These are phyloP conservation scores for Squalus acanthias DNA, from an alignment of 2,797 vertebrate genomes.

Conservation along the genomic window DNA sequence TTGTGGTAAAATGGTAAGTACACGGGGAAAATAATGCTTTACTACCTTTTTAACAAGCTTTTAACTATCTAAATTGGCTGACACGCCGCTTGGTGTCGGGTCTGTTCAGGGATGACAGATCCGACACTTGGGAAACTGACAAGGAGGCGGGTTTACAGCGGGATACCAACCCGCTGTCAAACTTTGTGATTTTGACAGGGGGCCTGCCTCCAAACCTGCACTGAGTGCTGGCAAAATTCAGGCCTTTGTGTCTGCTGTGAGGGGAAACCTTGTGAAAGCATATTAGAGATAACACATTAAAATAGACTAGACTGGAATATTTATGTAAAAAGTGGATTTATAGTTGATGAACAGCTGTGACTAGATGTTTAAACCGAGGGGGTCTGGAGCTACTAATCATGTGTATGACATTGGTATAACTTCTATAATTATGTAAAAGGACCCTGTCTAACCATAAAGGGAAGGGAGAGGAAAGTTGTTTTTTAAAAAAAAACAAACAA, in stretches of 20 bases:
- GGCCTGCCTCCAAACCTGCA: too few species aligned
- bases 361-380: not conserved
- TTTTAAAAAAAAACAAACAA: not conserved
- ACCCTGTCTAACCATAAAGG: not conserved
- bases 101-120: too few species aligned
- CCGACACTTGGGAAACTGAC: too few species aligned
- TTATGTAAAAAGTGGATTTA: not conserved
- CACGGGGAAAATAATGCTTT: too few species aligned
- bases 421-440: not conserved
- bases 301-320: not conserved
- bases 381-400: slow-evolving; percentile 2
- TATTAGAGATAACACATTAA: not conserved
- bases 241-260: not conserved
- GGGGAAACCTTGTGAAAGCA: not conserved
- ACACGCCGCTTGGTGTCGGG: too few species aligned
- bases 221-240: too few species aligned
- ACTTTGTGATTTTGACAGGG: too few species aligned
- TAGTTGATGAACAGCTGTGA: not conserved
- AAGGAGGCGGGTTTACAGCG: too few species aligned
- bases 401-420: not conserved
- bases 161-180: too few species aligned
- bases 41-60: too few species aligned
- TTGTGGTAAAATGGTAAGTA: too few species aligned
- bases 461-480: not conserved
- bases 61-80: too few species aligned